Evolutionary conservation across 2,888 invertebrate genomes (phyloP), one percentile per base, ranked within the genome.

Genomic region (Hipparchia semele): DNA sequence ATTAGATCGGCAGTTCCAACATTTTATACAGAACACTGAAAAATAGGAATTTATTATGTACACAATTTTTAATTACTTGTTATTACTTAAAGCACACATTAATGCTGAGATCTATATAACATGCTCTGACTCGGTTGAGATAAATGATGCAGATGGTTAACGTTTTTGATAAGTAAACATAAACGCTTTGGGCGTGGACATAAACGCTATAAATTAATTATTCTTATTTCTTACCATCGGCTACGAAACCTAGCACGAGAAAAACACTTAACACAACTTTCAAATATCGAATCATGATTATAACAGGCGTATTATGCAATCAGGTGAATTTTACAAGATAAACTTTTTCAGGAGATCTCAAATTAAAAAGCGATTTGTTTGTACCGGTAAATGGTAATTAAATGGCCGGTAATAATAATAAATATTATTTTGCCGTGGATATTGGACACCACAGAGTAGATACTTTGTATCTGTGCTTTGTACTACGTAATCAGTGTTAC

Each of bases 1-100:
- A 83, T 97, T 97, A 0, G 98, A 98, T 77, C 98, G 96, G 83
- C 98, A 98, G 70, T 96, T 97, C 98, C 98, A 98, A 84, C 98
- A 98, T 94, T 98, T 98, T 66, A 97, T 97, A 73, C 95, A 93
- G 67, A 90, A 86, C 77, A 94, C 97, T 96, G 84, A 73, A 91
- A 91, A 73, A 64, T 23, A 65, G 61, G 12, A 45, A 65, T 13
- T 56, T 62, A 64, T 71, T 53, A 68, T 72, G 23, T 23, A 23
- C 23, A 46, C 46, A 46, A 46, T 46, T 46, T 46, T 23, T 23
- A n/a, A n/a, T n/a, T n/a, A n/a, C n/a, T n/a, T n/a, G 23, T 23
- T 23, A 23, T 23, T 23, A 23, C 23, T 23, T 23, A 23, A 23
- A 23, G 23, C 23, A 23, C 23, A 23, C 23, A 23, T 23, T 23